Evolutionary conservation across 2,888 invertebrate species (phyloP).

Genomic region (Amorpha juglandis): DNA sequence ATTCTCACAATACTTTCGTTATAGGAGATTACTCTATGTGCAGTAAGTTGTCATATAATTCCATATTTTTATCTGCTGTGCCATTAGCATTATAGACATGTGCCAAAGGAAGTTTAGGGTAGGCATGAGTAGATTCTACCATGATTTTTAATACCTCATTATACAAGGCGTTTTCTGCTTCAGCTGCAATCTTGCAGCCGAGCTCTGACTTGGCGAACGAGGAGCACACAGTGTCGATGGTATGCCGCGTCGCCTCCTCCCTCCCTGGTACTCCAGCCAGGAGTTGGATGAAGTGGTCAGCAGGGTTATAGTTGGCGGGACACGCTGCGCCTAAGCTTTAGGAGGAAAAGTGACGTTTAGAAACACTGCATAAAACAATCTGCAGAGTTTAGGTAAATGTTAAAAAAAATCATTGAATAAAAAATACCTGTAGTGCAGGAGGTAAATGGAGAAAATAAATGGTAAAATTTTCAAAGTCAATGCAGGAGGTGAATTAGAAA

Average conservation of each 20-base stretch:
- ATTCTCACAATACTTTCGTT: too few species aligned
- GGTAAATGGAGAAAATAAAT: too few species aligned
- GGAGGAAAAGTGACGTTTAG: background rate
- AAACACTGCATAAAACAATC: background rate
- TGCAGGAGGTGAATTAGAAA: too few species aligned
- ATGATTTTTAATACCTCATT: constrained; percentile 59
- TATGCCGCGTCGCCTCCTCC: constrained; percentile 91
- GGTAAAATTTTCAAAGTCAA: too few species aligned
- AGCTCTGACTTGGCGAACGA: constrained; percentile 87
- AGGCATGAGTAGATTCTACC: background rate
- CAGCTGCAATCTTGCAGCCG: constrained; percentile 85
- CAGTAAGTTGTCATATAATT: too few species aligned
- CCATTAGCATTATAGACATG: too few species aligned
- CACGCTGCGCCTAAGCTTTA: constrained; percentile 91
- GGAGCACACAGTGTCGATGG: constrained; percentile 91
- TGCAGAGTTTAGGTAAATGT: too few species aligned
- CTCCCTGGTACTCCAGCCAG: constrained; percentile 93
- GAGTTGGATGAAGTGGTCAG: constrained; percentile 96
- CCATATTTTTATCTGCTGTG: too few species aligned
- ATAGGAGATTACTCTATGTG: too few species aligned
- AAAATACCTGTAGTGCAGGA: too few species aligned
- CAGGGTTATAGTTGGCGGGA: constrained; percentile 96
- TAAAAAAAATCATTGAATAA: too few species aligned
- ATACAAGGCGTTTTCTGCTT: constrained; percentile 80
- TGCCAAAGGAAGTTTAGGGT: too few species aligned